Conservation (phyloP, 2,888 invertebrate species). For the Brenthis ino region DNA sequence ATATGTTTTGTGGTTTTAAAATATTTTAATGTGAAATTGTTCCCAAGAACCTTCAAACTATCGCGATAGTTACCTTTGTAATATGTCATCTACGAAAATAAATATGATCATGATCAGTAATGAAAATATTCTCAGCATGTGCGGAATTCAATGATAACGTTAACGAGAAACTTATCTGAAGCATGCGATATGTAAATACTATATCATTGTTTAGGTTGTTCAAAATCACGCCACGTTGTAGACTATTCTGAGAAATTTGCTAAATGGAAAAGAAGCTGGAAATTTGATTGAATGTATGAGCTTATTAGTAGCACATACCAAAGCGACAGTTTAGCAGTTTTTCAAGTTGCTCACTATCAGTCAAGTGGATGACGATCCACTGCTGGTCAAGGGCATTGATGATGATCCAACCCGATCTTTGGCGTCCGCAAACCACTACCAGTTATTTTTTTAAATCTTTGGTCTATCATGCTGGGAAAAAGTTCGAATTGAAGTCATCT, state of each 20-base stretch:
- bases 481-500: no score
- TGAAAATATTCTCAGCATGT: slow-evolving; percentile 41
- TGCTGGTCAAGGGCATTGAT: no score
- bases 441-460: no score
- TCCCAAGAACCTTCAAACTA: background rate
- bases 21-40: background rate
- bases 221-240: slow-evolving; percentile 30
- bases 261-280: background rate
- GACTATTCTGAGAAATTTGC: slow-evolving; percentile 15
- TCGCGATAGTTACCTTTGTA: background rate
- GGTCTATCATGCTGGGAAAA: no score
- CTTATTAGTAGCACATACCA: no score
- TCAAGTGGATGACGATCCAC: no score
- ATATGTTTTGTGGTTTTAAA: no score
- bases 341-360: no score
- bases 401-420: no score
- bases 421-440: no score
- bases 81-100: slow-evolving; percentile 20
- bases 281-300: background rate
- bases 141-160: slow-evolving; percentile 56
- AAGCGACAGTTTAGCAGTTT: no score
- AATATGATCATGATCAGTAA: slow-evolving; percentile 13
- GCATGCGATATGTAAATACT: slow-evolving; percentile 62
- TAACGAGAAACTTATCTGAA: slow-evolving; percentile 57
- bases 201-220: slow-evolving; percentile 33